Evolutionary conservation across 2,797 vertebrate genomes (phyloP), one percentile per base, ranked within the genome.

Genomic region (Gephyroberyx darwinii): DNA sequence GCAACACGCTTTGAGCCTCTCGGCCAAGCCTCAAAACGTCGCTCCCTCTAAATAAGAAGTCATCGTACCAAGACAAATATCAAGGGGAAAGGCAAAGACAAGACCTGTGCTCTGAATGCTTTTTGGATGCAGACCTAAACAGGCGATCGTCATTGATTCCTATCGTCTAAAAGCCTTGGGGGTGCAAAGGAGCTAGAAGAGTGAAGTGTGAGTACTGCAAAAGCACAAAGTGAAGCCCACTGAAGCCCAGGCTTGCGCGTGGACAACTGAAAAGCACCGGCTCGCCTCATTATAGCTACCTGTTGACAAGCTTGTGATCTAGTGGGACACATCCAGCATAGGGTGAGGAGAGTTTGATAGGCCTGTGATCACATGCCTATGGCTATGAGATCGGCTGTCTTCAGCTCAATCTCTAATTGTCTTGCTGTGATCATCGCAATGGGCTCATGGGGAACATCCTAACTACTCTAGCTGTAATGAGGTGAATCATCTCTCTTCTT

Each of bases 361-460:
- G 31, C 66, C 66, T 50, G 52, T 63, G 75, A 75, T 75, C 68
- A 72, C 50, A 52, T 41, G 66, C 65, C 48, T 19, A 35, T 10
- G 31, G 57, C 17, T 51, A 43, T 51, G 52, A 72, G 62, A 73
- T n/a, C 35, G 56, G 62, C 12, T 33, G 58, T 41, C 13, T 71
- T 61, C 20, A 41, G 35, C 53, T 45, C 47, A 52, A 76, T 52
- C 45, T 47, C 52, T 66, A 13, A 64, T 71, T 75, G 74, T 53
- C 52, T 22, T 47, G 41, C 31, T 22, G 45, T 50, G 39, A 48
- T 70, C 53, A 26, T 52, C 76, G 51, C 31, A 52, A 22, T 22
- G n/a, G 14, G 45, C 37, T 67, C 45, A 48, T n/a, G 19, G 56
- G 30, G 64, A 19, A 47, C 59, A 19, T 31, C 43, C 17, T 16